Evolutionary conservation across 2,113 vertebrate genomes (phyloP).

Genomic region (Marmota monax): DNA sequence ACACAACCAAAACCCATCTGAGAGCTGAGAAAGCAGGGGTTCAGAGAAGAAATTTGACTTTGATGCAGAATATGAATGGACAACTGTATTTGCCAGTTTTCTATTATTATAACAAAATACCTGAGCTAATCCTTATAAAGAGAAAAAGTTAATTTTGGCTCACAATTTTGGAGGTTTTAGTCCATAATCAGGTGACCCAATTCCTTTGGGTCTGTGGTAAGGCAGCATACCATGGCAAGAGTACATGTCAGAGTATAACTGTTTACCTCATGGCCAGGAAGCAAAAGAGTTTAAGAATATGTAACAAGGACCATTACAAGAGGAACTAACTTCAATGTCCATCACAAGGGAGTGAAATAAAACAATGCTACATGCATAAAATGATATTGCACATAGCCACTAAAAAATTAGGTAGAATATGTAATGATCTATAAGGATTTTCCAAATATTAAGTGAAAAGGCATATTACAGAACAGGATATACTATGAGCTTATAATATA

Average conservation of each 20-base stretch:
- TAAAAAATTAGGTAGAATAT: neutral
- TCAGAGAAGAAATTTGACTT: neutral
- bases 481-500: neutral
- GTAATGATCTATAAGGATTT: neutral
- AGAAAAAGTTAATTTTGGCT: neutral
- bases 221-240: neutral
- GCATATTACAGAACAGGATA: neutral
- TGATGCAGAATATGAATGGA: neutral
- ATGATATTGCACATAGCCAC: neutral
- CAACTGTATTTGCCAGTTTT: neutral
- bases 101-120: neutral
- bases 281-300: neutral
- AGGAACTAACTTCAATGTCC: neutral
- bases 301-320: neutral
- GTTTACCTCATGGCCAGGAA: neutral
- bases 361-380: neutral
- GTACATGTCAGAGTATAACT: neutral
- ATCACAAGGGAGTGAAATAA: neutral
- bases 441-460: slow-evolving; percentile 35
- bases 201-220: neutral
- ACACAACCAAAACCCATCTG: neutral
- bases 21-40: neutral
- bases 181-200: neutral
- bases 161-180: neutral
- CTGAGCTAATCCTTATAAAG: neutral